phyloP scores from a whole-genome alignment of 53 echinoderm and acorn worm species.

The Echinarachnius parma region DNA sequence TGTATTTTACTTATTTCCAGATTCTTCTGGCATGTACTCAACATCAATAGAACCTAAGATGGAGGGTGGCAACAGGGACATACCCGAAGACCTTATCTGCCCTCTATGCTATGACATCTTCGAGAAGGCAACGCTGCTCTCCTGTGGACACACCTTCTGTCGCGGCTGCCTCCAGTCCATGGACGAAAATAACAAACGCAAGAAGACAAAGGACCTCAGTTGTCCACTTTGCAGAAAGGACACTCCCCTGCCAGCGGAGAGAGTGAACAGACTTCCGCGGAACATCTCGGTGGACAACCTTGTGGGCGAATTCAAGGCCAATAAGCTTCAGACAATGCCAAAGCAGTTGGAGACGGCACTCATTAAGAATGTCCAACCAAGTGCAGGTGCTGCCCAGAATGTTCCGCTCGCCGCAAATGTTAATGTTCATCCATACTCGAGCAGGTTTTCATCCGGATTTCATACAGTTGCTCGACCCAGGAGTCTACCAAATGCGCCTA shows the following conservation, averaged over 20 bases:
- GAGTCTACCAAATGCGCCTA: too few relatives aligned
- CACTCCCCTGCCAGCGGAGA: not conserved
- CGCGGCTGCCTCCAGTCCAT: not conserved
- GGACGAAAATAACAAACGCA: slow-evolving; percentile 7
- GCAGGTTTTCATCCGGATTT: too few relatives aligned
- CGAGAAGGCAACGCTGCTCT: slow-evolving; percentile 3
- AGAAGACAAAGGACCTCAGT: not conserved
- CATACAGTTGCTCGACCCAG: too few relatives aligned
- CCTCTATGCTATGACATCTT: slow-evolving; percentile 9
- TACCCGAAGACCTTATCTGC: not conserved
- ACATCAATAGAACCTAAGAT: too few relatives aligned
- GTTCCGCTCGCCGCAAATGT: too few relatives aligned
- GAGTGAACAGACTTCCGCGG: not conserved
- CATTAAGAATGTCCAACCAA: too few relatives aligned
- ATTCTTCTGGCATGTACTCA: not conserved
- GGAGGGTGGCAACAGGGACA: too few relatives aligned
- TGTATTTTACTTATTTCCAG: not conserved
- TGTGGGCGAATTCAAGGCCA: slow-evolving; percentile 3
- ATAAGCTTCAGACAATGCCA: not conserved
- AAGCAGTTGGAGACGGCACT: too few relatives aligned
- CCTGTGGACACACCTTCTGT: slow-evolving; percentile 21
- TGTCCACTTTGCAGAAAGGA: slow-evolving; percentile 8
- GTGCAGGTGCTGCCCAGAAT: too few relatives aligned
- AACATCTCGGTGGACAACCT: slow-evolving; percentile 3
- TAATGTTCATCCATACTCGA: too few relatives aligned